Evolutionary conservation across 2,888 invertebrate species (phyloP).

Genomic region (Exocentrus adspersus): DNA sequence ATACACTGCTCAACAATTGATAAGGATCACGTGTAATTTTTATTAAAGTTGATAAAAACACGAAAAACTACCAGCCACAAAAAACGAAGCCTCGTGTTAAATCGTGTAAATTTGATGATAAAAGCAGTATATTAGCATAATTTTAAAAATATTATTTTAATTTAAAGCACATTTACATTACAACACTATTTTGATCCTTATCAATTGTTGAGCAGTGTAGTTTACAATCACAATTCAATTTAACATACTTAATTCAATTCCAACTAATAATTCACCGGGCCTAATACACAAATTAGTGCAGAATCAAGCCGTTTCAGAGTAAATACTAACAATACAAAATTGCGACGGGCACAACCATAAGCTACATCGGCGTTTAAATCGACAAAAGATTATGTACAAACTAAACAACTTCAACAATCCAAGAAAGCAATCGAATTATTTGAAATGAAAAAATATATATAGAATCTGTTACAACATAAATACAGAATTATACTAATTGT

Average conservation of each 20-base stretch:
- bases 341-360: background rate
- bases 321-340: background rate
- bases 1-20: background rate
- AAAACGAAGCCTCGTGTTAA: too few relatives aligned
- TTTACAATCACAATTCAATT: slow-evolving; percentile 22
- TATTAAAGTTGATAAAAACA: too few relatives aligned
- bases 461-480: slow-evolving; percentile 16
- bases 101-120: too few relatives aligned
- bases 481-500: slow-evolving; percentile 30
- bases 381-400: slow-evolving; percentile 10
- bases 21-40: too few relatives aligned
- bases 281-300: background rate
- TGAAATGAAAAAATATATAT: slow-evolving; percentile 19
- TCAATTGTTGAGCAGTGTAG: too few relatives aligned
- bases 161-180: too few relatives aligned
- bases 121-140: too few relatives aligned
- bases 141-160: too few relatives aligned
- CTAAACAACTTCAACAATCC: slow-evolving; percentile 11
- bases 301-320: background rate
- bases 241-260: slow-evolving; percentile 8
- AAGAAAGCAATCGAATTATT: slow-evolving; percentile 10
- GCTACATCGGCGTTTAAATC: background rate
- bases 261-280: background rate
- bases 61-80: too few relatives aligned
- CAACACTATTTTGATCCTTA: too few relatives aligned